Evolutionary conservation across 2,797 vertebrate genomes (phyloP), one percentile per base, ranked within the genome.

Genomic region (Sebastes aleutianus): DNA sequence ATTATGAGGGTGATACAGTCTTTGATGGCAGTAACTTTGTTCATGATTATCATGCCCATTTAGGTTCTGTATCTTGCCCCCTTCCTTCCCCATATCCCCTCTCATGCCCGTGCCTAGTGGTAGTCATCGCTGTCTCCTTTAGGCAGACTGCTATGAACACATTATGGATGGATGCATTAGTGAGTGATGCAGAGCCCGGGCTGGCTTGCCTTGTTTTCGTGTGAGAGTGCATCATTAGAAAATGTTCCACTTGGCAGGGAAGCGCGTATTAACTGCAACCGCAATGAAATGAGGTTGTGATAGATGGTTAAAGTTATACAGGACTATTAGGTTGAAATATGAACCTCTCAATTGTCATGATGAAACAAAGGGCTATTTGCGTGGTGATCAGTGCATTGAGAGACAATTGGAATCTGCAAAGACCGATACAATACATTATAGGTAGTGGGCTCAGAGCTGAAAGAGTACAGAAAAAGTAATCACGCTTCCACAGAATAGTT

Each of bases 231-330:
- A 94, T 96, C 96, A 96, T 97, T 96, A 97, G 96, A 96, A 94
- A 89, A 95, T 90, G 95, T 95, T 97, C 96, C 96, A 96, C 96
- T 96, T 89, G 95, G 96, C 93, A 89, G 92, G 95, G 95, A 96
- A 96, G 95, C 96, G 92, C 94, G 94, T 92, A 96, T 96, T 93
- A 97, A 96, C 95, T 93, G 95, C 93, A 91, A 93, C 93, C 7
- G 3, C 94, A 95, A 96, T 96, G 95, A 97, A 97, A 97, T 95
- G 95, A 97, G 96, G 95, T 95, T 95, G 95, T 97, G 97, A 97
- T 97, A 96, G 96, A 97, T 97, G 95, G 95, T 96, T 95, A 96
- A 96, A 96, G 95, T 96, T 96, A 96, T 96, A 92, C 94, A 92
- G 95, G 95, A 94, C 96, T 96, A 96, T 96, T 96, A 96, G 93